phyloP scores from a whole-genome alignment of 1,140 invertebrate species.

The Leptestheria dahalacensis region DNA sequence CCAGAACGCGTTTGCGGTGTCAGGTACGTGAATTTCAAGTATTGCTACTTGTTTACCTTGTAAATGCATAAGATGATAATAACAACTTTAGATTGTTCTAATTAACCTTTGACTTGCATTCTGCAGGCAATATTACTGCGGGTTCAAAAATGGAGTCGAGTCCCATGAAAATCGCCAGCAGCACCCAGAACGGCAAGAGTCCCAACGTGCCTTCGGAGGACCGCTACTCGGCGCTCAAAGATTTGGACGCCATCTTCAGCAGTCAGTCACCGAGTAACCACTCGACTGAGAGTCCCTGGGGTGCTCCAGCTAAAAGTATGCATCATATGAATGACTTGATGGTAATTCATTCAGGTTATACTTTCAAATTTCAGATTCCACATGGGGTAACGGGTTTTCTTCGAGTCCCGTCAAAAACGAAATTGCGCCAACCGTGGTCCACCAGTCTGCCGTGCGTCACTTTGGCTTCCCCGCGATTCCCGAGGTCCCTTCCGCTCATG shows the following conservation, averaged over 20 bases:
- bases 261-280: background rate
- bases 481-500: background rate
- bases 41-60: too few species aligned
- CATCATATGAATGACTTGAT: too few species aligned
- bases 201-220: constrained; percentile 35
- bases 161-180: background rate
- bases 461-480: background rate
- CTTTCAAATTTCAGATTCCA: too few species aligned
- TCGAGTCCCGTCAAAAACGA: background rate
- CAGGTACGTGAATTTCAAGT: background rate
- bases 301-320: background rate
- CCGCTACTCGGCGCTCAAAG: constrained; percentile 64
- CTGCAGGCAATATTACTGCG: constrained; percentile 11
- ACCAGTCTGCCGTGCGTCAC: background rate
- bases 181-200: background rate
- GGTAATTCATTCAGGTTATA: too few species aligned
- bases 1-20: constrained; percentile 4
- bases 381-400: background rate
- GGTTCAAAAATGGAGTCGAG: constrained; percentile 12
- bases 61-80: too few species aligned
- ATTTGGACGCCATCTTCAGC: constrained; percentile 51
- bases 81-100: too few species aligned
- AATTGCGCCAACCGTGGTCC: background rate
- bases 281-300: background rate
- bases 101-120: background rate